Evolutionary conservation across 2,797 vertebrate genomes (phyloP), one percentile per base, ranked within the genome.

Genomic region (Myotis pilosus): DNA sequence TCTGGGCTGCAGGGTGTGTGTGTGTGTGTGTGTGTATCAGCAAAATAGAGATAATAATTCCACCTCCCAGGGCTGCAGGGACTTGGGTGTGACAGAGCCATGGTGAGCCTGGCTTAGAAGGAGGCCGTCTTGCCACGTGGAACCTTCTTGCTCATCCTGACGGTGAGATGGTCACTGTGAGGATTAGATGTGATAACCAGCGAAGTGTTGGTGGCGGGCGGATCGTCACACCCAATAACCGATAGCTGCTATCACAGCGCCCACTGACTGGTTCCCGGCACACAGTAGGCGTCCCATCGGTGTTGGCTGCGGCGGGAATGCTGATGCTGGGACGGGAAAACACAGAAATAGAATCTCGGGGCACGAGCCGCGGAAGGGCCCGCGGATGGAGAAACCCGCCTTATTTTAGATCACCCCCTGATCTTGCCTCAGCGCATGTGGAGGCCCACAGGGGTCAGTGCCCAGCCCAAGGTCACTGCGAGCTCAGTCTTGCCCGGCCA

Each of bases 351-450:
- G 83, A 82, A 20, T 13, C 5, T 1, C 11, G 2, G n/a, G 13
- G 25, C 30, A 0, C 44, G 25, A 41, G 55, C 72, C 1, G 0
- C 33, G 85, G 68, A 17, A 90, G n/a, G n/a, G 47, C 76, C 6
- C 17, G 22, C 0, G 6, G 66, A 17, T 4, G 25, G 38, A 44
- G 53, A 71, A 76, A 81, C 74, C 55, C 7, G 3, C 64, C 95
- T 76, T 89, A 53, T 83, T 93, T 89, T 80, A 92, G 88, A 22
- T 49, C 79, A 51, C 33, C 51, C 44, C 23, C 57, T 93, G 74
- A 19, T 75, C 38, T 92, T 69, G 49, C 75, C 66, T 41, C 22
- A 12, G 60, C 38, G 92, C 49, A 49, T 2, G 10, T 3, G 22
- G 68, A 75, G 16, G 47, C 11, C 57, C 74, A 60, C 5, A 23